These are phyloP conservation scores for Eristalis intricaria DNA, from an alignment of 2,888 invertebrate genomes.

Conservation along the genomic window DNA sequence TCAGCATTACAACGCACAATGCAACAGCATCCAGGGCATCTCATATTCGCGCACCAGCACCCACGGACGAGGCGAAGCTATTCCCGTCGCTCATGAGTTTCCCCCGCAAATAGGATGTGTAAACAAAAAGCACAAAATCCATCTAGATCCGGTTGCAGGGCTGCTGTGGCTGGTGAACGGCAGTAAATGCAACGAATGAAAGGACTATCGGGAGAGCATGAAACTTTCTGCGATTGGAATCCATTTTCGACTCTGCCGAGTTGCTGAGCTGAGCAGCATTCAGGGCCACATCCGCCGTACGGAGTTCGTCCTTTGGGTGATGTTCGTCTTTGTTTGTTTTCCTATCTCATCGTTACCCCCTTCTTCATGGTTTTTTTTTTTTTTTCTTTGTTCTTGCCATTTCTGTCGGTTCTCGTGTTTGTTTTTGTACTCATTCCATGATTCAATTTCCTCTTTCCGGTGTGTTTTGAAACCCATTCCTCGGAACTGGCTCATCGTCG, in stretches of 20 bases:
- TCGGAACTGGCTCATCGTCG: background rate
- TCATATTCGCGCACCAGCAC: background rate
- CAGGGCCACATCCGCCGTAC: slow-evolving; percentile 17
- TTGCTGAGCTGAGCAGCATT: slow-evolving; percentile 11
- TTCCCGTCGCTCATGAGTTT: too few species aligned
- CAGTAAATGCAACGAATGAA: background rate
- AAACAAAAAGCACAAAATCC: background rate
- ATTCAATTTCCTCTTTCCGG: slow-evolving; percentile 40
- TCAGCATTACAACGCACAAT: background rate
- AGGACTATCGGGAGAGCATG: background rate
- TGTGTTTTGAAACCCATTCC: slow-evolving; percentile 11
- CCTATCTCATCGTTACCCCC: background rate
- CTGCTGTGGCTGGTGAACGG: background rate
- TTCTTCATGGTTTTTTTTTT: background rate
- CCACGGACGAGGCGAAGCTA: background rate
- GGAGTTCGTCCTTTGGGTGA: background rate
- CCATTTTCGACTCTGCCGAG: slow-evolving; percentile 14
- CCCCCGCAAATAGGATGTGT: background rate
- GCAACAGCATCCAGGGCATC: background rate
- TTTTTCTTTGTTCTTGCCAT: too few species aligned
- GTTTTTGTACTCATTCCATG: slow-evolving; percentile 19
- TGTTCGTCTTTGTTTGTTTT: background rate
- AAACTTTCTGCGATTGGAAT: slow-evolving; percentile 9
- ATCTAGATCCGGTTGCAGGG: background rate
- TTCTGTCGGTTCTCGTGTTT: background rate